Percentiles rank a stretch among this genome's conserved stretches.
Conservation (phyloP, 1,140 invertebrate genomes). For the Cryptotermes secundus region DNA sequence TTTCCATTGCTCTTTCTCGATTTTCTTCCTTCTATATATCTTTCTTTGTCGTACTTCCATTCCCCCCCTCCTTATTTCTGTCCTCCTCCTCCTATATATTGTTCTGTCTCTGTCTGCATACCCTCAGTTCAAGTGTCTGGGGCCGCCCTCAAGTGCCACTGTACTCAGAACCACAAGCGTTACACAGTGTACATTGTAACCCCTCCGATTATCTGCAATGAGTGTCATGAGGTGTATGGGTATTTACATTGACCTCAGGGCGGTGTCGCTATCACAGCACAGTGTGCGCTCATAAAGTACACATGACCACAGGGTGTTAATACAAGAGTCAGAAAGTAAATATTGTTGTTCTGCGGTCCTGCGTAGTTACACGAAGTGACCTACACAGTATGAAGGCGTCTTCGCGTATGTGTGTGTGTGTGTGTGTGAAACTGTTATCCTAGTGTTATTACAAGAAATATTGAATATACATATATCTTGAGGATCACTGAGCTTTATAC, state of each 20-base stretch:
- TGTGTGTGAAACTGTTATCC: background rate
- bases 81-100: background rate
- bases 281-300: background rate
- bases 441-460: background rate
- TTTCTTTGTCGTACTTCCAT: background rate
- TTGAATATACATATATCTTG: background rate
- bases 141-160: too few relatives aligned
- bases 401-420: too few relatives aligned
- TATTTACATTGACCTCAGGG: background rate
- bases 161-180: too few relatives aligned
- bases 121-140: too few relatives aligned
- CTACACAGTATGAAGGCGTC: too few relatives aligned
- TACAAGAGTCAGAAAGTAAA: background rate
- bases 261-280: background rate
- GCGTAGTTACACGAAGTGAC: too few relatives aligned
- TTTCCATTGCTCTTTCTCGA: background rate
- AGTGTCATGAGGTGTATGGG: background rate
- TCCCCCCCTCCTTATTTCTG: background rate
- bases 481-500: background rate
- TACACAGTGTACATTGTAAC: too few relatives aligned
- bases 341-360: background rate
- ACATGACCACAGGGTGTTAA: background rate
- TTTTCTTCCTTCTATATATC: background rate
- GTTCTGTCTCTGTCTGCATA: background rate
- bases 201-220: background rate